These are phyloP conservation scores for Buphagus erythrorhynchus DNA, from an alignment of 2,797 vertebrate genomes.

Conservation along the genomic window DNA sequence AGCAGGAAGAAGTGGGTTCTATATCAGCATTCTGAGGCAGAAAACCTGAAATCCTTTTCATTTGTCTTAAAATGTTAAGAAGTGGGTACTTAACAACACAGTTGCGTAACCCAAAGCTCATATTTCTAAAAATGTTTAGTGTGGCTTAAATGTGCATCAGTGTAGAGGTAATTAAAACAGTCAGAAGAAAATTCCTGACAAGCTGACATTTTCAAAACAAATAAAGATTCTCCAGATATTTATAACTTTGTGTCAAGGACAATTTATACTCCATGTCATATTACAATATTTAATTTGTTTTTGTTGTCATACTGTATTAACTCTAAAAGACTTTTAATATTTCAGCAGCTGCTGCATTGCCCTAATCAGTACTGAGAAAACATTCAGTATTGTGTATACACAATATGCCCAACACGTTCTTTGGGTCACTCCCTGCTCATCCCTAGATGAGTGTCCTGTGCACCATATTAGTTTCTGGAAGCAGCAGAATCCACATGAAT, in stretches of 20 bases:
- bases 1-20: background rate
- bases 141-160: background rate
- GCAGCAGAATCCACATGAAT: background rate
- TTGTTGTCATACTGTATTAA: slow-evolving; percentile 63
- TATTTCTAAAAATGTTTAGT: slow-evolving; percentile 13
- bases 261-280: slow-evolving; percentile 58
- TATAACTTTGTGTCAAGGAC: slow-evolving; percentile 57
- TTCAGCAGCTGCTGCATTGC: slow-evolving; percentile 47
- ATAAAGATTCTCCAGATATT: slow-evolving; percentile 59
- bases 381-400: background rate
- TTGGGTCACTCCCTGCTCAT: background rate
- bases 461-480: background rate
- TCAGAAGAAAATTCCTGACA: slow-evolving; percentile 48
- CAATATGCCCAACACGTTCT: background rate
- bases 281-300: slow-evolving; percentile 70
- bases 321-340: slow-evolving; percentile 53
- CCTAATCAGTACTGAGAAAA: background rate
- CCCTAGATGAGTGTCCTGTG: background rate
- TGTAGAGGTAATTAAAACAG: slow-evolving; percentile 49
- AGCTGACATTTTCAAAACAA: slow-evolving; percentile 58
- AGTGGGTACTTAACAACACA: background rate
- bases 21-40: background rate
- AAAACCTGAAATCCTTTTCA: slow-evolving; percentile 2
- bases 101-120: background rate
- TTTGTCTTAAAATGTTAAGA: background rate